Evolutionary conservation across 2,113 vertebrate genomes (phyloP), one percentile per base, ranked within the genome.

Genomic region (Charadrius vociferus): DNA sequence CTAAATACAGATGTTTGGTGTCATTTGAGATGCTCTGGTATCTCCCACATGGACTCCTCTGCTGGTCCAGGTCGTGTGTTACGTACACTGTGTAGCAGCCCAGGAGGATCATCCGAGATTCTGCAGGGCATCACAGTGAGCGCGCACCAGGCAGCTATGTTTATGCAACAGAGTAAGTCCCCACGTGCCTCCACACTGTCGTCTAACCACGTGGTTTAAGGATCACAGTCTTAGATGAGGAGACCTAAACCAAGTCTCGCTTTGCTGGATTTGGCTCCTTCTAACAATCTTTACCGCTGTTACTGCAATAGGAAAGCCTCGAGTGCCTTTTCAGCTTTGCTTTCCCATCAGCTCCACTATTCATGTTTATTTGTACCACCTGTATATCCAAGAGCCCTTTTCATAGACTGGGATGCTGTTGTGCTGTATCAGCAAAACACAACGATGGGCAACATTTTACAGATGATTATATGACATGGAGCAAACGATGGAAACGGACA

Each of bases 221-320:
- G 29, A 86, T 62, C 50, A 49, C 10, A 55, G 58, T 47, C 50
- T 53, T 65, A 70, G 26, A 70, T 26, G 22, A 74, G n/a, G 20
- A 85, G 36, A 62, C 34, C 21, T 62, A 82, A 72, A 86, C 61
- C 53, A 78, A 62, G 36, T 26, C 36, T 72, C 18, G 7, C 7
- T 53, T 62, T 70, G n/a, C 45, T 89, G 50, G 37, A 39, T 93
- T 78, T 86, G 89, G 27, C 30, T 81, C 73, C 50, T 94, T 65
- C 4, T 62, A 73, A 74, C 59, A 74, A 58, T 24, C 53, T 74
- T 78, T 12, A 62, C 27, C 6, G 2, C 58, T 43, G 14, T 49
- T 72, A 23, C 3, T 68, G 63, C 63, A 65, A 34, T 8, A 62
- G 45, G 34, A 93, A 39, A 89, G 65, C 56, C 47, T 63, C 47